Evolutionary conservation across 2,113 vertebrate species (phyloP), one percentile per base, ranked within the genome.

Genomic region (Muscicapa adusta): DNA sequence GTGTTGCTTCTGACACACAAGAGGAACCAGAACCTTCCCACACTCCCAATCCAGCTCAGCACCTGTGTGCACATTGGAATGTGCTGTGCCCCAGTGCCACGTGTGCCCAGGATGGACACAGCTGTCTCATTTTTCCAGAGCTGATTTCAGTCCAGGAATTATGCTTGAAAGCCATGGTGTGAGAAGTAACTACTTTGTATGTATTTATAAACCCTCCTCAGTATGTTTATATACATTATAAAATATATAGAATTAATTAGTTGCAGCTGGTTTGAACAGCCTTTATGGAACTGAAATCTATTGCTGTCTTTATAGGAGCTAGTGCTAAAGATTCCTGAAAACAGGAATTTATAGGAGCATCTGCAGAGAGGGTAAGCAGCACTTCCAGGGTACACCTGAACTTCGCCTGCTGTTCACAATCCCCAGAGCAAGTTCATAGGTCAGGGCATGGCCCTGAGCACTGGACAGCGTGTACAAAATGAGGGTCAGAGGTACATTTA

Each of bases 41-140:
- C 31, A 4, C 40, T n/a, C 23, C 25, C 50, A 28, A 0, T n/a
- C 45, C 28, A 5, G 40, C 60, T 77, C 20, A 25, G 65, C 57
- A 26, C 29, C 36, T 3, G 0, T 22, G 54, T 3, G 7, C 26
- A 6, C 3, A 0, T 18, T 0, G 0, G 11, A 18, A 12, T 8
- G 54, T 61, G 67, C 74, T 73, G 22, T 73, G 63, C 19, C n/a
- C 7, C 2, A 29, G 43, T 61, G 29, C 60, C 2, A 0, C 1
- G 2, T 40, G 54, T 85, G 56, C 51, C 50, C 8, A 0, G 20
- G 38, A 18, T 47, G 67, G 67, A 18, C 50, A 29, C 23, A 23
- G 26, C 14, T 68, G 34, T 38, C 50, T 40, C 3, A 9, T 12
- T 57, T 45, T 36, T 58, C 31, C 33, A 38, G 25, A 31, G 22